These are phyloP conservation scores for Ciconia nigra DNA, from an alignment of 2,797 vertebrate genomes.

Conservation along the genomic window DNA sequence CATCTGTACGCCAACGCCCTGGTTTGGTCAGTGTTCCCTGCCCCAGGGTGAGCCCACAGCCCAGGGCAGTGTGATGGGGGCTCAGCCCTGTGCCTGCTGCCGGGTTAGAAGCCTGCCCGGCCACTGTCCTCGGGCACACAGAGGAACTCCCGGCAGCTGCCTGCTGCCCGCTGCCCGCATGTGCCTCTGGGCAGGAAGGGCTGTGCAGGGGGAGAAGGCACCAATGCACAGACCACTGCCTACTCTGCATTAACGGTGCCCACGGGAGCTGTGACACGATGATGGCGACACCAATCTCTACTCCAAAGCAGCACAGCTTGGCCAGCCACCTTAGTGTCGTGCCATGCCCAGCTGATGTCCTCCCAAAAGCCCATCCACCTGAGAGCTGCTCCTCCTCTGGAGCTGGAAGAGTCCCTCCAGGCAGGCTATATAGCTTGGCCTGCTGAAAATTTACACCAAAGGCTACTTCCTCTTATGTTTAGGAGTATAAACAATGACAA, in stretches of 20 bases:
- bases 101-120: background rate
- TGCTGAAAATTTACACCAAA: background rate
- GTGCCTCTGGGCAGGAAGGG: background rate
- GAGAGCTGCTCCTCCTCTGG: background rate
- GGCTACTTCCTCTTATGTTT: background rate
- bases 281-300: background rate
- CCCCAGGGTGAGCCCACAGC: background rate
- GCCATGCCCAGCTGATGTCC: background rate
- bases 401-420: background rate
- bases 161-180: background rate
- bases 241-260: background rate
- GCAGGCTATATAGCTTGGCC: background rate
- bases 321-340: rapidly evolving
- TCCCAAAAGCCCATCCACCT: background rate
- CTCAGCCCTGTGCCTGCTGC: background rate
- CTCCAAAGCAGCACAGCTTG: background rate
- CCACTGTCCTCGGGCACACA: background rate
- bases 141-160: background rate
- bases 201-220: background rate
- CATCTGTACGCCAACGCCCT: background rate
- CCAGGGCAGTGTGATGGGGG: background rate
- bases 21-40: background rate
- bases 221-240: background rate
- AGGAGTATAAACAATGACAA: background rate
- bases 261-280: background rate